A percentile compares a stretch with the other conserved stretches of the same genome.
These are phyloP conservation scores for Chromis chromis DNA, from an alignment of 2,797 vertebrate genomes.

Conservation along the genomic window DNA sequence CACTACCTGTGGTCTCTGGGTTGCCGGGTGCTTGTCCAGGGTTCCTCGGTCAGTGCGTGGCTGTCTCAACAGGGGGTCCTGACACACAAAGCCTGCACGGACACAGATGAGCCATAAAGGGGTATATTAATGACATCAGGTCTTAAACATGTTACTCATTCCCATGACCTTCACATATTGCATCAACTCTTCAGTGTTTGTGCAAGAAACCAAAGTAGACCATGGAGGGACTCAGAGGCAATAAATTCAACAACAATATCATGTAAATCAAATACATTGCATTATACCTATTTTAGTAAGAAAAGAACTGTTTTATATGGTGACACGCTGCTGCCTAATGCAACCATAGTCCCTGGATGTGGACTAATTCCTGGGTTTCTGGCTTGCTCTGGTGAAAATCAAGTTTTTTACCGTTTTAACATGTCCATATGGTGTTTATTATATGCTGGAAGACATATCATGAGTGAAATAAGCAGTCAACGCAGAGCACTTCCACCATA, in stretches of 20 bases:
- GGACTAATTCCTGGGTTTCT: not conserved
- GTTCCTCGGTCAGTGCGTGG: conserved; percentile 78
- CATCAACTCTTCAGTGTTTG: conserved; percentile 43
- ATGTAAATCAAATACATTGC: conserved; percentile 5
- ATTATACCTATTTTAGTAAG: conserved; percentile 1
- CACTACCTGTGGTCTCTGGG: conserved; percentile 88
- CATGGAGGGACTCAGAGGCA: conserved; percentile 4
- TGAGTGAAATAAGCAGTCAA: too few relatives aligned
- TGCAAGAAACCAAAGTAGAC: conserved; percentile 40
- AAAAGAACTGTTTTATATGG: conserved; percentile 13
- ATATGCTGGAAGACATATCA: too few relatives aligned
- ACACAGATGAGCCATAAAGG: conserved; percentile 37
- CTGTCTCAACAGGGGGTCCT: conserved; percentile 87
- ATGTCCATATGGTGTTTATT: too few relatives aligned
- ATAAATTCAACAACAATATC: conserved; percentile 24
- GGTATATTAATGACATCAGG: conserved; percentile 43
- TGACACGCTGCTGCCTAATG: not conserved
- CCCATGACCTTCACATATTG: conserved; percentile 41
- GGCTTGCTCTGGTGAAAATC: too few relatives aligned
- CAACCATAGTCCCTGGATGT: not conserved
- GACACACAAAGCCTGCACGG: conserved; percentile 91
- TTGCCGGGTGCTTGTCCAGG: conserved; percentile 83
- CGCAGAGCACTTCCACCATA: too few relatives aligned
- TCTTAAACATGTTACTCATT: conserved; percentile 46
- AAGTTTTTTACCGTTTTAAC: too few relatives aligned